phyloP scores from a whole-genome alignment of 2,888 invertebrate species.

The Rhodophaea formosa region DNA sequence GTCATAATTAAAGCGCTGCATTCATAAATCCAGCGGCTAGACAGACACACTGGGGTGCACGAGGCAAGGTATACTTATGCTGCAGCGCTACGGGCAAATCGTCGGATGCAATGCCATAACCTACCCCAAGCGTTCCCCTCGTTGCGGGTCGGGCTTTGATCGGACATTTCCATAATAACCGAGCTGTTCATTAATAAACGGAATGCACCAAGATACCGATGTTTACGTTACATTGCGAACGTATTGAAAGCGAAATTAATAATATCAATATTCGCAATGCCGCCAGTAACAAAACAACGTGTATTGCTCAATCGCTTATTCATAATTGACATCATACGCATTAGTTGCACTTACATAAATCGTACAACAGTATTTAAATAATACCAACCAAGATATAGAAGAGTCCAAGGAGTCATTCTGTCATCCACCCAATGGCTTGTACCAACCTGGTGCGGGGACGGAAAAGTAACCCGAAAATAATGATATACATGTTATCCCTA shows the following conservation, averaged over 20 bases:
- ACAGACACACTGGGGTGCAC: conserved; percentile 63
- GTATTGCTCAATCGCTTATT: conserved; percentile 9
- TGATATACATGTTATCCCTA: no score
- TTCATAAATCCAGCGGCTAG: conserved; percentile 69
- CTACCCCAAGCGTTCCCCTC: conserved; percentile 74
- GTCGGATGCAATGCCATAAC: conserved; percentile 75
- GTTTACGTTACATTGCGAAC: conserved; percentile 33
- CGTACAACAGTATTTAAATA: no score
- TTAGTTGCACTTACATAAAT: conserved; percentile 20
- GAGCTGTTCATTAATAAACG: conserved; percentile 41
- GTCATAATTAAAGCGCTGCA: conserved; percentile 65
- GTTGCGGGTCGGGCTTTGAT: conserved; percentile 69
- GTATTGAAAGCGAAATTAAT: conserved; percentile 31
- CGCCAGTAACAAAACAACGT: conserved; percentile 9
- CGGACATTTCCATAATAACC: conserved; percentile 68
- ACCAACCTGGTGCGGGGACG: no score
- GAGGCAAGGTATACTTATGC: conserved; percentile 65
- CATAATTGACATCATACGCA: conserved; percentile 20
- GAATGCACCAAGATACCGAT: conserved; percentile 30
- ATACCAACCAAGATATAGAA: no score
- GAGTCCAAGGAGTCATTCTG: no score
- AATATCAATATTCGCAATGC: conserved; percentile 22
- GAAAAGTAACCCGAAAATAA: no score
- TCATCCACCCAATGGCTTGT: no score
- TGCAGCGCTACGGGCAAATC: conserved; percentile 67